Conservation (phyloP, 2,797 vertebrate genomes). For the Vultur gryphus region DNA sequence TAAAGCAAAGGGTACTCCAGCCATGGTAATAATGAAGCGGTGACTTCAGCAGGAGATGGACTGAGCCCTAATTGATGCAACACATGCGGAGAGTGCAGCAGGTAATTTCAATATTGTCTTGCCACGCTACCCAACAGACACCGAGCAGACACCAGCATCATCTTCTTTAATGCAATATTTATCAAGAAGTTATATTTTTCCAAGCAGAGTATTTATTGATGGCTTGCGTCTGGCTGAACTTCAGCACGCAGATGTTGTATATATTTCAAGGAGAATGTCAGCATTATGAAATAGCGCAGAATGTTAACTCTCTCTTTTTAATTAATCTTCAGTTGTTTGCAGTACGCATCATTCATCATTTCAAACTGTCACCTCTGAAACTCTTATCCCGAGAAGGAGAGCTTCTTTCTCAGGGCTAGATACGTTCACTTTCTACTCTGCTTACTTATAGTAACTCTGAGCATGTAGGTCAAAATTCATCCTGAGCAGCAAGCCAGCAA, state of each 20-base stretch:
- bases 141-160: not conserved
- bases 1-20: not conserved
- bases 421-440: not conserved
- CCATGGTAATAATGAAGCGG: not conserved
- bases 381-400: not conserved
- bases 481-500: not conserved
- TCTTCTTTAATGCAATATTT: conserved; percentile 40
- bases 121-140: not conserved
- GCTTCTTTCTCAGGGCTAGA: not conserved
- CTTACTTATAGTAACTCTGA: not conserved
- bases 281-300: not conserved
- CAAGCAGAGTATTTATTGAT: not conserved
- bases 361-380: not conserved
- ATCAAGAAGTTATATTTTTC: conserved; percentile 4
- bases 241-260: not conserved
- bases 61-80: not conserved
- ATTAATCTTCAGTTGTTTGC: not conserved
- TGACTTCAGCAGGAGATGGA: not conserved
- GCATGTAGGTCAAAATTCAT: not conserved
- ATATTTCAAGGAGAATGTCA: conserved; percentile 10
- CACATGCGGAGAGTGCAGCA: not conserved
- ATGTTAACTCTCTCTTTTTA: not conserved
- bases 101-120: not conserved
- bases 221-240: not conserved
- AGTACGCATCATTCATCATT: not conserved